Base-by-base conservation (phyloP, 2,888 invertebrate species). In the Abscondita cerata region DNA sequence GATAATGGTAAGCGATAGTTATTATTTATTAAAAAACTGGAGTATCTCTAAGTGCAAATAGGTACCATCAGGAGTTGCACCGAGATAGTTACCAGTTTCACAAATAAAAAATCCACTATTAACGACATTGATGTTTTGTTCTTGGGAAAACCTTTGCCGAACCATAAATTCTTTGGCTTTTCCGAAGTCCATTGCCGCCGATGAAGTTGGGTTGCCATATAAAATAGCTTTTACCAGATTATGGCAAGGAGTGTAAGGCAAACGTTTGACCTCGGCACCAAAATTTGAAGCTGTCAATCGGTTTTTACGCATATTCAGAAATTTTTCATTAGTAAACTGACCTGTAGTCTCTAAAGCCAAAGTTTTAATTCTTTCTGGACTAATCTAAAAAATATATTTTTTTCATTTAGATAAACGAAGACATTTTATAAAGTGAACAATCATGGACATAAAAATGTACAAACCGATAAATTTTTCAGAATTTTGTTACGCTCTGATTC, bases 231-330 rank as follows among this genome's bases (percentile, higher is more conserved):
- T n/a, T n/a, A n/a, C n/a, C n/a, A n/a, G n/a, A n/a, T n/a, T n/a
- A n/a, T n/a, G n/a, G n/a, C n/a, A n/a, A n/a, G n/a, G n/a, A n/a
- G n/a, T n/a, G n/a, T n/a, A n/a, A n/a, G n/a, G n/a, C n/a, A n/a
- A n/a, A n/a, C 3, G 36, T 36, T 36, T 36, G n/a, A 36, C 36
- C 36, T n/a, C 36, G 11, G 3, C 36, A 36, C 36, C 36, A 36
- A 36, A 36, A 36, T 19, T 48, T 48, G 48, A 48, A 48, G 48
- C 18, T 11, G 48, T 48, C 20, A 48, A 19, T 20, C 48, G 48
- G 25, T 48, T 20, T 48, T 25, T 48, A n/a, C 48, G 19, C 11
- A 11, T 5, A 19, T 48, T 20, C 12, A 19, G 11, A 20, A 19
- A 48, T 48, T 19, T 19, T 48, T 18, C 20, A 20, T 48, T 48